Conservation (phyloP, 2,888 invertebrate species). For the Coleophora flavipennella region DNA sequence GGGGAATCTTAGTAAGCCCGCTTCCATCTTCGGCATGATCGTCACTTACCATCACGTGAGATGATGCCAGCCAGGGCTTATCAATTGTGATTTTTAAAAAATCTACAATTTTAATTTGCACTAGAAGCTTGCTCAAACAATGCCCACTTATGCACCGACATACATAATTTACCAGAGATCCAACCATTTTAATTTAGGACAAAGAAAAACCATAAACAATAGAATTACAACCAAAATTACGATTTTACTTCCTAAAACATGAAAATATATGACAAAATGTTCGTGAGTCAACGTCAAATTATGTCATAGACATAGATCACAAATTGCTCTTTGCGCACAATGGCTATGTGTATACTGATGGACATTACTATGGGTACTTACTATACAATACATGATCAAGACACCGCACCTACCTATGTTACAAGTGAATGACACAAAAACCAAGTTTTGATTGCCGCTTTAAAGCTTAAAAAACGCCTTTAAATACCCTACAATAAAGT, state of each 20-base stretch:
- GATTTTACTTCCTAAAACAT: conserved; percentile 41
- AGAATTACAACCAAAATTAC: conserved; percentile 5
- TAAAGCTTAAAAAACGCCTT: not conserved
- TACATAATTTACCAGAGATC: too few relatives aligned
- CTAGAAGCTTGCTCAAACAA: too few relatives aligned
- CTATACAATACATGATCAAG: conserved; percentile 19
- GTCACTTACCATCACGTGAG: too few relatives aligned
- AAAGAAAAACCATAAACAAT: conserved; percentile 2
- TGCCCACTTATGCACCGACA: too few relatives aligned
- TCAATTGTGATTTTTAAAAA: too few relatives aligned
- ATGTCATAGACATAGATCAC: conserved; percentile 55
- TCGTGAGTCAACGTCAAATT: conserved; percentile 14
- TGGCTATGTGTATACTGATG: conserved; percentile 17
- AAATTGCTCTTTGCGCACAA: conserved; percentile 30
- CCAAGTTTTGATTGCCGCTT: conserved; percentile 13
- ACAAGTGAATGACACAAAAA: conserved; percentile 35
- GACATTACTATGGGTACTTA: conserved; percentile 14
- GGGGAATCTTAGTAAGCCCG: too few relatives aligned
- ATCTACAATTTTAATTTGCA: too few relatives aligned
- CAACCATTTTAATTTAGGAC: not conserved
- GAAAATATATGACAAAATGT: conserved; percentile 11
- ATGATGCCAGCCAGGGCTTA: too few relatives aligned
- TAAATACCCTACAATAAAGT: conserved; percentile 19
- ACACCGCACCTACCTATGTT: conserved; percentile 24
- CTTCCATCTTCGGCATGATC: too few relatives aligned